These are phyloP conservation scores for Papilio polyxenes DNA, from an alignment of 1,140 invertebrate species.

Conservation along the genomic window DNA sequence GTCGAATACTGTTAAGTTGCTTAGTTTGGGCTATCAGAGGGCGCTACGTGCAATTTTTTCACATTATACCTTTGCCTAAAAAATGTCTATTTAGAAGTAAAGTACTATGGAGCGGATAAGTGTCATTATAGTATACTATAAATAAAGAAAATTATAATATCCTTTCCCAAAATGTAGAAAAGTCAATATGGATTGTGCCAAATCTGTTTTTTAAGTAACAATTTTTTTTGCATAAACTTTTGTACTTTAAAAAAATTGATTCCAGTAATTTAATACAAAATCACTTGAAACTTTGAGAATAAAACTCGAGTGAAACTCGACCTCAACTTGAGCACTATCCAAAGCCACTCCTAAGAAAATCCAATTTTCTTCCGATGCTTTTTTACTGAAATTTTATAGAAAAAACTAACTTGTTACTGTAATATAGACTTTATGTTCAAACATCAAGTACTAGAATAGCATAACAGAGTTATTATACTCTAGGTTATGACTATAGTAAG, in stretches of 20 bases:
- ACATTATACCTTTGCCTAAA: no score
- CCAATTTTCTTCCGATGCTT: constrained; percentile 59
- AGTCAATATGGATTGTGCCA: no score
- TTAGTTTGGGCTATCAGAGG: no score
- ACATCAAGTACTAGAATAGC: constrained; percentile 1
- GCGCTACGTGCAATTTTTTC: no score
- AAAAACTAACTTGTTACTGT: constrained; percentile 44
- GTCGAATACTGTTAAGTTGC: no score
- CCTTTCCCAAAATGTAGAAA: no score
- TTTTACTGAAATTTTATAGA: constrained; percentile 51
- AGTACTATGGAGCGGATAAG: no score
- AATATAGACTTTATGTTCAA: constrained; percentile 56
- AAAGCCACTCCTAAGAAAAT: constrained; percentile 59
- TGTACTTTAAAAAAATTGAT: neutral
- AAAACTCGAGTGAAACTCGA: constrained; percentile 57
- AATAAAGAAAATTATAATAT: no score
- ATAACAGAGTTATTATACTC: neutral
- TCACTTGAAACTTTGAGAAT: constrained; percentile 34
- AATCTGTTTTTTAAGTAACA: no score
- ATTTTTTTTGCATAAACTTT: neutral
- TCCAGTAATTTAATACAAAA: neutral
- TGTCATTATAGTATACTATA: no score
- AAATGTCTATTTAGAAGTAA: no score
- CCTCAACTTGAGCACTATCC: constrained; percentile 57
- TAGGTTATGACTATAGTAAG: constrained; percentile 25